Base-by-base conservation (phyloP, 1,140 invertebrate species). In the Stegodyphus mimosarum region DNA sequence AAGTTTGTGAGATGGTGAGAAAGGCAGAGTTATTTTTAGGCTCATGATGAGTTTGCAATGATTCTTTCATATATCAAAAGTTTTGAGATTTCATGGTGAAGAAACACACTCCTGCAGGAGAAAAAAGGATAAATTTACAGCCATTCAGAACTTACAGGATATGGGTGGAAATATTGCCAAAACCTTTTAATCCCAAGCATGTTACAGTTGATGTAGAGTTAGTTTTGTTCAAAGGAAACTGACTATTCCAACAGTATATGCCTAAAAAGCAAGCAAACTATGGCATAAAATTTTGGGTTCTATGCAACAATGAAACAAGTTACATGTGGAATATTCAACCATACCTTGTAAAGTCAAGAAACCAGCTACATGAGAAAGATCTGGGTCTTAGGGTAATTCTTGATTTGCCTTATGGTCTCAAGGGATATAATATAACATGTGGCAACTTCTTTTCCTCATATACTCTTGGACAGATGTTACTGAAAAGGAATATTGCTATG, bases 371-470 rank as follows among this genome's bases (percentile, higher is more conserved):
- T 18, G 64, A 52, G 50, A 73, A 48, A 71, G 15, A 71, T 49
- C 33, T 3, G 17, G 6, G 48, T 17, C 69, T 73, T 53, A 73
- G 2, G n/a, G 71, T 73, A 52, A 9, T 73, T 53, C 50, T 73
- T 17, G 50, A 73, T 73, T 73, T 73, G 17, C 15, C 6, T 52
- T 52, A 52, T 52, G 71, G 71, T 73, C 50, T 52, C 7, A 73
- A 73, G 18, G 11, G 13, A 73, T 5, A 52, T 73, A 73, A 73
- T 73, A 53, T 2, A 73, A 51, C 71, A 53, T 52, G 71, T 10
- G 49, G 52, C 71, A 73, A 52, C n/a, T 73, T 73, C 18, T 52
- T 73, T 73, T 73, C 64, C 64, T 67, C 64, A 15, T 67, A 67
- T 67, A 67, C 17, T 4, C 64, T 67, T 67, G 64, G 64, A 67